These are phyloP conservation scores for Drosophila tripunctata DNA, from an alignment of 2,888 invertebrate genomes.

Conservation along the genomic window DNA sequence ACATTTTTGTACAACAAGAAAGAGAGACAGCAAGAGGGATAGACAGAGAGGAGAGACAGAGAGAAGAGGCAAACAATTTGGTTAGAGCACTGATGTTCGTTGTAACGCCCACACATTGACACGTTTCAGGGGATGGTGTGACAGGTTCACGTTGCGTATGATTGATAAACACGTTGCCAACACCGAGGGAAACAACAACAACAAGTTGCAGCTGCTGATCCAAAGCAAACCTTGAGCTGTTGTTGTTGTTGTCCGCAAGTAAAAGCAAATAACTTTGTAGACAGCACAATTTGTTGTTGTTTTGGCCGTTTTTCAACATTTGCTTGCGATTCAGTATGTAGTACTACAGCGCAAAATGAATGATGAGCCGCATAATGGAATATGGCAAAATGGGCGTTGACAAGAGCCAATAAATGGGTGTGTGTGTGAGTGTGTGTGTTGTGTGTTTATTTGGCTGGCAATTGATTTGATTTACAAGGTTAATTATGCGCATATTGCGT, in stretches of 20 bases:
- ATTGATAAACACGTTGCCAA: constrained; percentile 73
- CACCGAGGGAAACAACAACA: neutral
- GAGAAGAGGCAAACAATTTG: neutral
- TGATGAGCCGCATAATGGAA: constrained; percentile 76
- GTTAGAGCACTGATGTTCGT: neutral
- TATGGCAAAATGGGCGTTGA: constrained; percentile 71
- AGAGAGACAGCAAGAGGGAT: neutral
- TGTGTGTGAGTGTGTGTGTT: neutral
- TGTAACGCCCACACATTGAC: constrained; percentile 64
- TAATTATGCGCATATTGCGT: constrained; percentile 19
- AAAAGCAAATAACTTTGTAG: constrained; percentile 42
- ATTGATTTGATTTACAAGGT: constrained; percentile 22
- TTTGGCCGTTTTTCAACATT: constrained; percentile 26
- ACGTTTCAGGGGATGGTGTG: constrained; percentile 54
- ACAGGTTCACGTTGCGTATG: constrained; percentile 70
- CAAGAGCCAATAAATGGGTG: constrained; percentile 50
- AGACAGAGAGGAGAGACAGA: neutral
- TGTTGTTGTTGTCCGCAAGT: constrained; percentile 46
- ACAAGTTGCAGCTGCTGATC: constrained; percentile 31
- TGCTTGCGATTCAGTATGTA: constrained; percentile 36
- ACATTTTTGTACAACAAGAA: neutral
- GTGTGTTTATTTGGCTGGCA: constrained; percentile 3
- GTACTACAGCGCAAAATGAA: constrained; percentile 55
- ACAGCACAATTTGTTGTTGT: constrained; percentile 23
- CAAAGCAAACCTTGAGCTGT: constrained; percentile 53